Evolutionary conservation across 1,140 invertebrate genomes (phyloP), one percentile per base, ranked within the genome.

Genomic region (Paralvinella palmiformis): DNA sequence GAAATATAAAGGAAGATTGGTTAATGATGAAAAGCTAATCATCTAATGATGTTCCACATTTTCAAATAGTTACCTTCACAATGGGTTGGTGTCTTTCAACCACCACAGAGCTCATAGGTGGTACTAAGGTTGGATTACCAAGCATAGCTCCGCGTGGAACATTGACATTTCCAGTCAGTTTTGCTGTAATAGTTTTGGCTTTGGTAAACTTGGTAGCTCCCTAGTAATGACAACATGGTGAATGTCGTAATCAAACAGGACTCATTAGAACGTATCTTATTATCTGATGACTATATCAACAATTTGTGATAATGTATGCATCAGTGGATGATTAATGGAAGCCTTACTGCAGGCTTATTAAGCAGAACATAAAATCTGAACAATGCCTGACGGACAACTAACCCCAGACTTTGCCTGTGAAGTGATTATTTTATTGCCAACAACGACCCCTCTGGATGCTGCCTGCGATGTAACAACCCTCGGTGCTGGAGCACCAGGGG

Each of bases 71-170:
- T 66, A 74, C 74, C 68, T 76, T 76, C 31, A 55, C 69, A 50
- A 76, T 65, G 20, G 75, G 72, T 22, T 71, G 73, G 66, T 76
- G 75, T 55, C 75, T 62, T 55, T 76, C 75, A n/a, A 76, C 75
- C 10, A 75, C 63, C 7, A 76, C 70, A 27, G 72, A 73, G 29
- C 70, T 72, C 70, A 75, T 74, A n/a, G 73, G 75, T 5, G 72
- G 71, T 7, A 69, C 72, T 24, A 75, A 33, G 6, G 41, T 37
- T 5, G 24, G 27, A 22, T 4, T 17, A 15, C 27, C 17, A 24
- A 41, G 22, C 1, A 10, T 64, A n/a, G 29, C 22, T 13, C 44
- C 33, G 20, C 35, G 27, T 6, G 53, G 53, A 7, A 45, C 36
- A 55, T 72, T 68, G 2, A 58, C 58, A 31, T 64, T 69, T 4